Evolutionary conservation across 2,888 invertebrate genomes (phyloP), one percentile per base, ranked within the genome.

Genomic region (Campoplex capitator): DNA sequence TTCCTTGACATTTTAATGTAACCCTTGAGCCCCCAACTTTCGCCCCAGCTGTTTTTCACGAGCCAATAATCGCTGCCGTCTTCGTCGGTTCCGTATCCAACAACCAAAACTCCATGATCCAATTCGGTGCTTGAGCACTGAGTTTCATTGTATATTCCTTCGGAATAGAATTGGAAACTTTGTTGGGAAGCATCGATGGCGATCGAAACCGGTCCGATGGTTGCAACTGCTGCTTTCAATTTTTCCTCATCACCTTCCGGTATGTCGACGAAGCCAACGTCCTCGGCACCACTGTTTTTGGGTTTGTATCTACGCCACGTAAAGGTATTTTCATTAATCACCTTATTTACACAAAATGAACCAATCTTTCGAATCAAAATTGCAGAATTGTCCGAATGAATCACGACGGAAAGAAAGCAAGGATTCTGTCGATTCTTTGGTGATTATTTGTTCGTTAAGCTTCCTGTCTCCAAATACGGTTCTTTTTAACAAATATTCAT

Each of bases 1-100:
- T 98, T 98, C 91, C 98, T 96, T 42, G 97, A 96, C 97, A 99
- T 98, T 95, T 97, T 97, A 92, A 98, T 97, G 95, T 97, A 99
- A 65, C 98, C 98, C 8, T 96, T 93, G 73, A 97, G 96, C 51
- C 98, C 98, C 98, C 98, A 99, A 18, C 95, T 93, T 88, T 95
- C 94, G 18, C 97, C 96, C 97, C 97, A 98, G 75, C 98, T 98
- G 95, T 98, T 98, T 95, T 98, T 98, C 83, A 98, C 97, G 42
- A 98, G 95, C 97, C 98, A 98, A 94, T 97, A 98, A 94, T 97
- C 97, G 84, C 96, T 94, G 83, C 95, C 95, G 7, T 93, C 92
- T 89, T 96, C 96, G 90, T 96, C 96, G 3, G 97, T 96, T 90
- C 98, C 98, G 95, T 98, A 98, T 0, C 98, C 98, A 28, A 98